These are phyloP conservation scores for Troides oblongomaculatus DNA, from an alignment of 2,888 invertebrate species.

Conservation along the genomic window DNA sequence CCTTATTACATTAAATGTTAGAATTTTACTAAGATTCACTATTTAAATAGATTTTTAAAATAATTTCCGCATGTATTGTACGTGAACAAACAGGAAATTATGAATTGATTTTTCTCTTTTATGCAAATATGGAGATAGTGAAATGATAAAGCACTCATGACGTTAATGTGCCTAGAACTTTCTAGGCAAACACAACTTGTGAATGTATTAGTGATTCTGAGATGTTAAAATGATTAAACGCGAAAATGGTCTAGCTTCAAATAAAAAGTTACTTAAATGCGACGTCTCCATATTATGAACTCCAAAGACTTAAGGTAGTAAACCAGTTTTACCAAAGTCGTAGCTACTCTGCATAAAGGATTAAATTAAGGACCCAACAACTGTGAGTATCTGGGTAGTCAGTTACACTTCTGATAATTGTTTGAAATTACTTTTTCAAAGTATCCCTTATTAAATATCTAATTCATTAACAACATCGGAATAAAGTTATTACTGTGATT, in stretches of 20 bases:
- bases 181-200: conserved; percentile 16
- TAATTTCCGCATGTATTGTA: no score
- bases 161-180: conserved; percentile 15
- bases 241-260: not conserved
- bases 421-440: not conserved
- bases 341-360: not conserved
- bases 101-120: conserved; percentile 34
- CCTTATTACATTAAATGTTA: conserved; percentile 31
- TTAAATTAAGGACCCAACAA: no score
- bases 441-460: not conserved
- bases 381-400: not conserved
- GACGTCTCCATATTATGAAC: not conserved
- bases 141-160: conserved; percentile 14
- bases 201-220: not conserved
- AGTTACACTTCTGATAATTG: not conserved
- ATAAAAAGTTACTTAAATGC: no score
- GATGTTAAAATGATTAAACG: not conserved
- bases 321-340: not conserved
- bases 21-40: no score
- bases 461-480: not conserved
- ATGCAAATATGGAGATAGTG: conserved; percentile 27
- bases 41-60: no score
- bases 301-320: not conserved
- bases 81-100: not conserved
- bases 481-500: not conserved